These are phyloP conservation scores for Anneissia japonica DNA, from an alignment of 35 echinoderm and acorn worm species.

Conservation along the genomic window DNA sequence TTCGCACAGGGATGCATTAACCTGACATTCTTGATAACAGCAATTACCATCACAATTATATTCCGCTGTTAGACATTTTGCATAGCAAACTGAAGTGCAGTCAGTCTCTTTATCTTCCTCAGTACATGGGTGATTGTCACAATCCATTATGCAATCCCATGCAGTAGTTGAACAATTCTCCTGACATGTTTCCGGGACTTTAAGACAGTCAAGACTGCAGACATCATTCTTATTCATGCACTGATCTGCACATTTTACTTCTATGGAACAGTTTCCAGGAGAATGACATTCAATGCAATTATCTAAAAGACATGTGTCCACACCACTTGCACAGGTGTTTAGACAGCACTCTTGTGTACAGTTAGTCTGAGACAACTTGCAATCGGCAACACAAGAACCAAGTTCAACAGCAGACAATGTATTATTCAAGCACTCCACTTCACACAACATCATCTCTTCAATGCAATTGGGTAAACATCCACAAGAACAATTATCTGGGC, in stretches of 20 bases:
- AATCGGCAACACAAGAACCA: slow-evolving; percentile 15
- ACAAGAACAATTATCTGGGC: slow-evolving; percentile 70
- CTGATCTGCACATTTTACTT: slow-evolving; percentile 12
- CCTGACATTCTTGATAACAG: neutral
- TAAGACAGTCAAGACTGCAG: slow-evolving; percentile 23
- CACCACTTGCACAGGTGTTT: slow-evolving; percentile 3
- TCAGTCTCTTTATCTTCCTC: neutral
- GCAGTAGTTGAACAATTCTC: slow-evolving; percentile 43
- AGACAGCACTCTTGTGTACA: slow-evolving; percentile 52
- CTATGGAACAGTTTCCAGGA: slow-evolving; percentile 20
- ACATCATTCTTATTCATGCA: slow-evolving; percentile 1
- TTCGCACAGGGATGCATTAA: neutral
- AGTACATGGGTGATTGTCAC: neutral
- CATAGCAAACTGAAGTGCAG: neutral
- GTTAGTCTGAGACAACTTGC: slow-evolving; percentile 33
- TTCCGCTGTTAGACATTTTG: neutral
- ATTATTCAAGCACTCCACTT: neutral
- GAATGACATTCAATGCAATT: slow-evolving; percentile 37
- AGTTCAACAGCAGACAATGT: slow-evolving; percentile 10
- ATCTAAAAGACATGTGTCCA: slow-evolving; percentile 11
- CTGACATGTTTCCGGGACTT: slow-evolving; percentile 22
- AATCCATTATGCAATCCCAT: slow-evolving; percentile 11
- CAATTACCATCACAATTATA: neutral
- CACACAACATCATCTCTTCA: slow-evolving; percentile 13
- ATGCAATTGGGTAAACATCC: slow-evolving; percentile 61